Evolutionary conservation across 2,888 invertebrate species (phyloP), one percentile per base, ranked within the genome.

Genomic region (Polylopha cassiicola): DNA sequence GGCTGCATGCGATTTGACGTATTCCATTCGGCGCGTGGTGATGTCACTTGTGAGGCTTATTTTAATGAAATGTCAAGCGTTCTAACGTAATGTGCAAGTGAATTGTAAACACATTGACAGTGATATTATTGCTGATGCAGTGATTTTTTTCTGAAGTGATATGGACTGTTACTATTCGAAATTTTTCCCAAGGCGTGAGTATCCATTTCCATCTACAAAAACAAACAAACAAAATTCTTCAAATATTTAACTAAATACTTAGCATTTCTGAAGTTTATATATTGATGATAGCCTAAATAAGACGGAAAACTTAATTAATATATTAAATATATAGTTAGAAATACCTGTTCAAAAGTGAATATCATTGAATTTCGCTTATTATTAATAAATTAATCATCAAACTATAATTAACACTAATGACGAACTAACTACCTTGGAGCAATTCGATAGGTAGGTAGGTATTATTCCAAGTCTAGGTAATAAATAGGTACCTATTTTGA

Each of bases 131-230:
- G 67, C 73, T 61, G 54, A 73, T 75, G 72, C 71, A 71, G 84
- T 85, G 84, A 72, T 59, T 65, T 69, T 73, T 57, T 59, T 64
- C 64, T 58, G 56, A 50, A 65, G 75, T 76, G 80, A 66, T 60
- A 86, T 87, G 86, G 86, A 87, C 86, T 86, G 86, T 79, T 86
- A 85, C 76, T 86, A 84, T 65, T 80, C 86, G 34, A 86, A 85
- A 67, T 85, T 84, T 82, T 86, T 85, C 61, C 81, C 85, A 50
- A 84, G 86, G 76, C 84, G 86, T 87, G 74, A 87, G 86, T 87
- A 81, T 71, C 73, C 68, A 62, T 65, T 65, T 56, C 51, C 61
- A 63, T 57, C 65, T 62, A 61, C 58, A 60, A 72, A 73, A 72
- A 77, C 70, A 81, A 80, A 81, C 77, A 82, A 75, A 69, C 71